Evolutionary conservation across 2,888 invertebrate genomes (phyloP).

Genomic region (Pemphredon lugubris): DNA sequence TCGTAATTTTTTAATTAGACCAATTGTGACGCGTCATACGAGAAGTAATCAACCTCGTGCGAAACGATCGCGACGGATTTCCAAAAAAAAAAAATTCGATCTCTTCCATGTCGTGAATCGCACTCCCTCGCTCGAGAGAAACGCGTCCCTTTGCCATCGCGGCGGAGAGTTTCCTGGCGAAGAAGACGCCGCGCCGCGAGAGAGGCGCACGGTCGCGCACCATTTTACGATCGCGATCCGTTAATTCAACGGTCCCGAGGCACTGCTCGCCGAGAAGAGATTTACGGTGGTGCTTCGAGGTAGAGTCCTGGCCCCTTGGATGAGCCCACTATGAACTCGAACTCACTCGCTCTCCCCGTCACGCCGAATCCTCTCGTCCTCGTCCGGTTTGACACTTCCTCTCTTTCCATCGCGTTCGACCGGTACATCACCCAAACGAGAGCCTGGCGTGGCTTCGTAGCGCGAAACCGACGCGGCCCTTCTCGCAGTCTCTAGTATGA

Average conservation of each 20-base stretch:
- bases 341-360: slow-evolving; percentile 16
- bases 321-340: slow-evolving; percentile 49
- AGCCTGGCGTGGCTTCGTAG: slow-evolving; percentile 45
- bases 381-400: neutral
- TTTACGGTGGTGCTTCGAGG: slow-evolving; percentile 72
- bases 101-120: slow-evolving; percentile 45
- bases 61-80: slow-evolving; percentile 34
- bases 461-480: slow-evolving; percentile 45
- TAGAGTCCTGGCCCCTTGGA: slow-evolving; percentile 43
- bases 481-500: slow-evolving; percentile 70
- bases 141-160: slow-evolving; percentile 9
- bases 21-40: too few relatives aligned
- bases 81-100: slow-evolving; percentile 47
- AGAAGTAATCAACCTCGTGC: too few relatives aligned
- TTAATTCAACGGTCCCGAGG: slow-evolving; percentile 65
- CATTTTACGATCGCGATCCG: slow-evolving; percentile 68
- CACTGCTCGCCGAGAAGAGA: slow-evolving; percentile 62
- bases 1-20: too few relatives aligned
- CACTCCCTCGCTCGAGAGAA: slow-evolving; percentile 21
- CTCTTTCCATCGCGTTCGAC: slow-evolving; percentile 23
- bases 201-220: slow-evolving; percentile 28
- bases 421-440: slow-evolving; percentile 39
- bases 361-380: slow-evolving; percentile 5
- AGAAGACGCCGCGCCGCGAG: slow-evolving; percentile 6
- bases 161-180: too few relatives aligned